phyloP scores from a whole-genome alignment of 2,113 vertebrate genomes.

The Chaenocephalus aceratus region DNA sequence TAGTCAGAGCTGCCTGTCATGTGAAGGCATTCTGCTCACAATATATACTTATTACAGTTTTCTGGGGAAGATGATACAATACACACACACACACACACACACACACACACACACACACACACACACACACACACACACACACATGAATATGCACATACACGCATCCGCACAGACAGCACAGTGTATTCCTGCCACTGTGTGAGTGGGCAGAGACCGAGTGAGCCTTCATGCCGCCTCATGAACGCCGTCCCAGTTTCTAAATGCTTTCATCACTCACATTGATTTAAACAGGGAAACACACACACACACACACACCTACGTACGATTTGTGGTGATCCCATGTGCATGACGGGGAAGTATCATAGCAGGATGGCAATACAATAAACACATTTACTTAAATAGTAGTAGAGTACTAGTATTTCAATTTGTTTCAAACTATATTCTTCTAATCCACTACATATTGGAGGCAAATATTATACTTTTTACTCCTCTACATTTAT shows the following conservation, averaged over 20 bases:
- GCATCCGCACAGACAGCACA: not conserved
- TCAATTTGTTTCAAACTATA: too few species aligned
- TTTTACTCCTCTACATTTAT: too few species aligned
- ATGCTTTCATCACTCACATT: constrained; percentile 53
- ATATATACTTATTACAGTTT: constrained; percentile 21
- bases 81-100: not conserved
- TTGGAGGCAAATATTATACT: too few species aligned
- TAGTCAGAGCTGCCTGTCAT: constrained; percentile 23
- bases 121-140: not conserved
- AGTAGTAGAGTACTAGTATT: too few species aligned
- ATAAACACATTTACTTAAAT: not conserved
- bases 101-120: too few species aligned
- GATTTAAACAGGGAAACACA: constrained; percentile 25
- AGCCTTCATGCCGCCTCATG: constrained; percentile 41
- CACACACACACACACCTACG: constrained; percentile 9
- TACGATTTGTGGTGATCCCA: constrained; percentile 11
- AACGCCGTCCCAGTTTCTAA: constrained; percentile 34
- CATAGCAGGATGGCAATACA: constrained; percentile 20
- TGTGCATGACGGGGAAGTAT: constrained; percentile 27
- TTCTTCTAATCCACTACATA: too few species aligned
- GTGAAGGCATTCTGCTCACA: constrained; percentile 15
- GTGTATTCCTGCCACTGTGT: constrained; percentile 18
- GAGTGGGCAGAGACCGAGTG: constrained; percentile 47
- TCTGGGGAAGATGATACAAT: not conserved
- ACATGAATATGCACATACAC: not conserved